Conservation (phyloP, 2,888 invertebrate genomes). For the Ophion ventricosus region DNA sequence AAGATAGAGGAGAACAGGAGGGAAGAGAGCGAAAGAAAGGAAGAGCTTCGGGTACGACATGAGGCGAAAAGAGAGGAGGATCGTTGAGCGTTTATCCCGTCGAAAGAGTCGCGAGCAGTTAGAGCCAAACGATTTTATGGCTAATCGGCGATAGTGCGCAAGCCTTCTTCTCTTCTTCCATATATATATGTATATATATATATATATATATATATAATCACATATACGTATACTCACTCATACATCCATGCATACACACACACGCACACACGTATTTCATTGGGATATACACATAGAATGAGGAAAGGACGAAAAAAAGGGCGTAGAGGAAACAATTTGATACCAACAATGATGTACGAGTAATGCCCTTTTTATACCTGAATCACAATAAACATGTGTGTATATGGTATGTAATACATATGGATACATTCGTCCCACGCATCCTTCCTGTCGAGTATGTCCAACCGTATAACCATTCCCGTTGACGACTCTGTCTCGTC, state of each 20-base stretch:
- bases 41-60: constrained; percentile 47
- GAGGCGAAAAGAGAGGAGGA: constrained; percentile 48
- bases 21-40: not conserved
- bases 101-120: constrained; percentile 59
- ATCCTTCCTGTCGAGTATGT: constrained; percentile 10
- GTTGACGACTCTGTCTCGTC: constrained; percentile 55
- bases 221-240: no score
- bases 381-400: not conserved
- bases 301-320: constrained; percentile 7
- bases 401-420: not conserved
- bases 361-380: not conserved
- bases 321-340: not conserved
- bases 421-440: constrained; percentile 13
- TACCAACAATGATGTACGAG: not conserved
- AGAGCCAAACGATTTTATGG: constrained; percentile 59
- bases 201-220: no score
- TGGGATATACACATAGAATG: not conserved
- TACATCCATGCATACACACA: no score
- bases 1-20: constrained; percentile 28
- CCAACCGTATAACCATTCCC: constrained; percentile 50
- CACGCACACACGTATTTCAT: no score
- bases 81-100: constrained; percentile 61
- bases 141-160: constrained; percentile 62
- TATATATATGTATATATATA: not conserved
- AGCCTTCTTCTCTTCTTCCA: constrained; percentile 37